A percentile compares a stretch with the other conserved stretches of the same genome.
Evolutionary conservation across 1,140 invertebrate species (phyloP).

Genomic region (Caenorhabditis briggsae): DNA sequence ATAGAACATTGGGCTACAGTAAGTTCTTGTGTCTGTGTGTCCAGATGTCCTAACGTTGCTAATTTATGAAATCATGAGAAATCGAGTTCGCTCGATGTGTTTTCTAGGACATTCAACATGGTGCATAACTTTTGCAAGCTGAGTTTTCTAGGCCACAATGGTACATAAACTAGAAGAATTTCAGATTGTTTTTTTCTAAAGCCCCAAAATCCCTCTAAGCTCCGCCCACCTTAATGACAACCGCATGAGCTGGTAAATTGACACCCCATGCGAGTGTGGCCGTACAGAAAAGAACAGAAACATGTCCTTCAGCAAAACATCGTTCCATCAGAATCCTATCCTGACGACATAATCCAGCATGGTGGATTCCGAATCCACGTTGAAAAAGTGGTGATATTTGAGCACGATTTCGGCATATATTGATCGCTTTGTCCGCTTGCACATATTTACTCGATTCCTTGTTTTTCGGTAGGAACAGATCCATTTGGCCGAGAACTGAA

Average conservation of each 20-base stretch:
- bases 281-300: constrained; percentile 90
- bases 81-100: too few species aligned
- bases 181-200: neutral
- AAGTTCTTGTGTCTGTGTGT: too few species aligned
- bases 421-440: constrained; percentile 80
- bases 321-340: constrained; percentile 85
- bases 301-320: constrained; percentile 88
- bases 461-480: constrained; percentile 82
- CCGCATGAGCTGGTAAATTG: constrained; percentile 96
- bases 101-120: too few species aligned
- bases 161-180: too few species aligned
- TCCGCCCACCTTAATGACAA: constrained; percentile 88
- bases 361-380: constrained; percentile 92
- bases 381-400: constrained; percentile 83
- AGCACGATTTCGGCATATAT: constrained; percentile 59
- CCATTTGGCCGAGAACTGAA: constrained; percentile 75
- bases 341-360: constrained; percentile 88
- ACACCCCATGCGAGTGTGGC: constrained; percentile 99
- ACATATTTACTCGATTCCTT: constrained; percentile 78
- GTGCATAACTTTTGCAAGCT: too few species aligned
- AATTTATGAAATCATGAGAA: too few species aligned
- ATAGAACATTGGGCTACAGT: neutral
- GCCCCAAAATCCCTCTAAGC: neutral
- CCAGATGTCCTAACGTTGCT: too few species aligned
- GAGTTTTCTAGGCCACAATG: too few species aligned